Evolutionary conservation across 53 echinoderm and acorn worm genomes (phyloP).

Genomic region (Stichopus horrens): DNA sequence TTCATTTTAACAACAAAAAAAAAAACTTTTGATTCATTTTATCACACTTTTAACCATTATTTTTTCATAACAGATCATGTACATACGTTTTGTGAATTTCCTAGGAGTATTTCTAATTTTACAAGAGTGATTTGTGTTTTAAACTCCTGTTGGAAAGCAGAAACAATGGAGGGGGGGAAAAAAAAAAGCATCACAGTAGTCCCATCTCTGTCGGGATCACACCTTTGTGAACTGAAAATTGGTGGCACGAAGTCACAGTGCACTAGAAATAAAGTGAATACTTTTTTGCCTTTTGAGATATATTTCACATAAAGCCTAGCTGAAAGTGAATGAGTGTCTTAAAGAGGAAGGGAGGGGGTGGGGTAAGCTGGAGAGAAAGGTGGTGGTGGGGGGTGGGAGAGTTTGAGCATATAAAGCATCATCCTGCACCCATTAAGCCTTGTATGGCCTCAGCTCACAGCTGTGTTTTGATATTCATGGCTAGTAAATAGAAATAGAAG

Average conservation of each 20-base stretch:
- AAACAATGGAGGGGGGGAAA: too few species aligned
- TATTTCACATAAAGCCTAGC: not conserved
- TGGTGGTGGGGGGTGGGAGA: not conserved
- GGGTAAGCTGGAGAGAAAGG: not conserved
- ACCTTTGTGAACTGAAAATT: too few species aligned
- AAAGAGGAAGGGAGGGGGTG: not conserved
- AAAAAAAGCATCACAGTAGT: too few species aligned
- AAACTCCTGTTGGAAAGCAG: too few species aligned
- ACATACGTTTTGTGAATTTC: slow-evolving; percentile 31
- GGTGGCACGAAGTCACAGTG: too few species aligned
- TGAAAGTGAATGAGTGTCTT: not conserved
- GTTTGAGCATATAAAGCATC: not conserved
- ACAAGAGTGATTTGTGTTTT: slow-evolving; percentile 6
- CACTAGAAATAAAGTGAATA: too few species aligned
- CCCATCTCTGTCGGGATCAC: too few species aligned
- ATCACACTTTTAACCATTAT: slow-evolving; percentile 33
- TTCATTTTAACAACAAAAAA: slow-evolving; percentile 36
- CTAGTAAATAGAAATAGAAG: not conserved
- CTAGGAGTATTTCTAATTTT: slow-evolving; percentile 28
- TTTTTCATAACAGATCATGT: slow-evolving; percentile 41
- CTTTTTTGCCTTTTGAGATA: too few species aligned
- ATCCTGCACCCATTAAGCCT: not conserved
- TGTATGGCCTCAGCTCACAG: not conserved
- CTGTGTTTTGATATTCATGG: not conserved
- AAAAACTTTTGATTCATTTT: slow-evolving; percentile 15